phyloP scores from a whole-genome alignment of 2,797 vertebrate genomes.

The Chelon auratus region DNA sequence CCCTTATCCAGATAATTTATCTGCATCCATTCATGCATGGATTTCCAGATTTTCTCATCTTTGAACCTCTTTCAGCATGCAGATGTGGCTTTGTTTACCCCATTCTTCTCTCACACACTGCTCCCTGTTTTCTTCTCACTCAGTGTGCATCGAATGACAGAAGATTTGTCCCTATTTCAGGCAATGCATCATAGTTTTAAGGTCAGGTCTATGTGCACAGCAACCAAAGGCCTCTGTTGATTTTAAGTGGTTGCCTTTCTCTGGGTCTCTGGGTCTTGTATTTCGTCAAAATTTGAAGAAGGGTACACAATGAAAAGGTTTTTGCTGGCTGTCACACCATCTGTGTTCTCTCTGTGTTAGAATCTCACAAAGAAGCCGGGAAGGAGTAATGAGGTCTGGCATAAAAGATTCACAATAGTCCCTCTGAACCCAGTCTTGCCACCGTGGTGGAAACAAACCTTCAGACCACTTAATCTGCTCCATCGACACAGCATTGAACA shows the following conservation, averaged over 20 bases:
- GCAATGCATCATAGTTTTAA: constrained; percentile 31
- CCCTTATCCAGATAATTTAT: not conserved
- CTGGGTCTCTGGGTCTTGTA: constrained; percentile 1
- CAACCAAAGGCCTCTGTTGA: constrained; percentile 30
- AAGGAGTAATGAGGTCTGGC: constrained; percentile 72
- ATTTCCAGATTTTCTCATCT: not conserved
- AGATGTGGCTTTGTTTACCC: not conserved
- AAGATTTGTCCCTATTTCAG: not conserved
- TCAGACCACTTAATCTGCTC: constrained; percentile 48
- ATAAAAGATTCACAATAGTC: constrained; percentile 76
- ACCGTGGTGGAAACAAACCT: constrained; percentile 69
- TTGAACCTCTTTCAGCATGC: constrained; percentile 3
- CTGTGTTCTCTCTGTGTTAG: constrained; percentile 26
- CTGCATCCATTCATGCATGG: not conserved
- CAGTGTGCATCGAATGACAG: constrained; percentile 18
- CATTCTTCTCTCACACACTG: not conserved
- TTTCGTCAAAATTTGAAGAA: constrained; percentile 47
- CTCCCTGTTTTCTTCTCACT: not conserved
- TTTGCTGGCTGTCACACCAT: constrained; percentile 42
- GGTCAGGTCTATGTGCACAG: constrained; percentile 33
- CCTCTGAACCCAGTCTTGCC: constrained; percentile 41
- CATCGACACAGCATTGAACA: constrained; percentile 29
- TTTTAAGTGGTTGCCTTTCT: constrained; percentile 35
- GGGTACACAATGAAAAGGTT: constrained; percentile 43
- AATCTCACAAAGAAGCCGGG: constrained; percentile 47